Base-by-base conservation (phyloP, 2,113 vertebrate genomes). In the Cygnus buccinator region DNA sequence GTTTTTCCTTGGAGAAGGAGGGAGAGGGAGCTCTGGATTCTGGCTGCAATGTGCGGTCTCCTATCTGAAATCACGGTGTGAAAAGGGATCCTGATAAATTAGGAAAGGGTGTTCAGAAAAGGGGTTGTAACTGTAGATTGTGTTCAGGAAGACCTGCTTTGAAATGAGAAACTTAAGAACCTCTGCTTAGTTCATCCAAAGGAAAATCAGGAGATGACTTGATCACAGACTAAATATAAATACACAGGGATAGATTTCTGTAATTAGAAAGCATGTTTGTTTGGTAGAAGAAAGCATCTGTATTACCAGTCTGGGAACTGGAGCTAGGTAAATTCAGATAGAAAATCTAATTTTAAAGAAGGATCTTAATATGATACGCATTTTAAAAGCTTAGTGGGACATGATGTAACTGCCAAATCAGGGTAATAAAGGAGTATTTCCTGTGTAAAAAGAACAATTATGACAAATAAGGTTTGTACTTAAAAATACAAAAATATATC, bases 341-440 rank as follows among this genome's bases (percentile, higher is more conserved):
- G 76, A 37, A 88, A 96, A 84, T 7, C 68, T 52, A 65, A 63
- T 90, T 90, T 70, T 83, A 62, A 70, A 57, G n/a, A 44, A 71
- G 43, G 20, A 22, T 83, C 48, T 79, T 93, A 89, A 71, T 66
- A 8, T 48, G 70, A 73, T 33, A 61, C 75, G 2, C 20, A 39
- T 74, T 86, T 82, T 29, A 43, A 63, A 86, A 95, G 41, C 73
- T 55, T 84, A 87, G 25, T 67, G 57, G 59, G 14, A 75, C 19
- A 46, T 37, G 21, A 67, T 84, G n/a, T 55, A 58, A 55, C 63
- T 86, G 54, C 33, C 18, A 29, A 77, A 71, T 66, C 39, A 22
- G 52, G 29, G 31, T 63, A 93, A 89, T 87, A 87, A 93, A 93
- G 87, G 33, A 61, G 16, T 77, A n/a, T 84, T 93, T 87, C 21